A percentile compares a stretch with the other conserved stretches of the same genome.
Conservation (phyloP, 1,140 invertebrate species). For the Conopomorpha cramerella region DNA sequence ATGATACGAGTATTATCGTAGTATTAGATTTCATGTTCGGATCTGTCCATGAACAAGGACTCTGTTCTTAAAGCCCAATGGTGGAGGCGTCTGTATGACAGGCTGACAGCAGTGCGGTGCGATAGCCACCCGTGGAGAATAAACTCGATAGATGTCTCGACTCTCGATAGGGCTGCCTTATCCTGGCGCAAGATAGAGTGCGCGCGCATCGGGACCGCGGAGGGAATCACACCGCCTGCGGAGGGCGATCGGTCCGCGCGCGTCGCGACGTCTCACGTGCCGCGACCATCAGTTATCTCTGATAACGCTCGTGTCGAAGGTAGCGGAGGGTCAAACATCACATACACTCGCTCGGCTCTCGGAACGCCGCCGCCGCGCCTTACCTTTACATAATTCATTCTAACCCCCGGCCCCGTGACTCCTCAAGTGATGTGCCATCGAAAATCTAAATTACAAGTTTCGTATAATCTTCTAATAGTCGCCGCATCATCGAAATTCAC, state of each 20-base stretch:
- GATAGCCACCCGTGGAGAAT: conserved; percentile 24
- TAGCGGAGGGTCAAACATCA: too few species aligned
- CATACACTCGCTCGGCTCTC: too few species aligned
- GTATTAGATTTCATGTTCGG: neutral
- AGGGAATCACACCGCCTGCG: conserved; percentile 51
- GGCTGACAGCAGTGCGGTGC: conserved; percentile 27
- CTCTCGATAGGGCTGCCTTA: conserved; percentile 44
- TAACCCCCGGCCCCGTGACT: too few species aligned
- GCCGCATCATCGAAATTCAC: too few species aligned
- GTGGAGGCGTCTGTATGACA: conserved; percentile 13
- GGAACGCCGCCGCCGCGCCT: too few species aligned
- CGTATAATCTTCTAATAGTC: too few species aligned
- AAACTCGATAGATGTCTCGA: conserved; percentile 54
- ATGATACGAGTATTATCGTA: too few species aligned
- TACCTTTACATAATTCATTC: too few species aligned
- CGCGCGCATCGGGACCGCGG: conserved; percentile 47
- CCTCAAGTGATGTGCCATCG: neutral
- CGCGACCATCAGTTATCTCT: neutral
- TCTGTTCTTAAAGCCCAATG: neutral
- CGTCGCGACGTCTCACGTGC: neutral
- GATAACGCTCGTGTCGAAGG: too few species aligned
- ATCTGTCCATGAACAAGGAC: neutral
- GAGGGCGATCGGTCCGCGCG: conserved; percentile 42
- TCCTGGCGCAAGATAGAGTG: conserved; percentile 27
- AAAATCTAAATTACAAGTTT: too few species aligned